A percentile compares a stretch with the other conserved stretches of the same genome.
phyloP scores from a whole-genome alignment of 2,113 vertebrate genomes.

The Eulacestoma nigropectus region DNA sequence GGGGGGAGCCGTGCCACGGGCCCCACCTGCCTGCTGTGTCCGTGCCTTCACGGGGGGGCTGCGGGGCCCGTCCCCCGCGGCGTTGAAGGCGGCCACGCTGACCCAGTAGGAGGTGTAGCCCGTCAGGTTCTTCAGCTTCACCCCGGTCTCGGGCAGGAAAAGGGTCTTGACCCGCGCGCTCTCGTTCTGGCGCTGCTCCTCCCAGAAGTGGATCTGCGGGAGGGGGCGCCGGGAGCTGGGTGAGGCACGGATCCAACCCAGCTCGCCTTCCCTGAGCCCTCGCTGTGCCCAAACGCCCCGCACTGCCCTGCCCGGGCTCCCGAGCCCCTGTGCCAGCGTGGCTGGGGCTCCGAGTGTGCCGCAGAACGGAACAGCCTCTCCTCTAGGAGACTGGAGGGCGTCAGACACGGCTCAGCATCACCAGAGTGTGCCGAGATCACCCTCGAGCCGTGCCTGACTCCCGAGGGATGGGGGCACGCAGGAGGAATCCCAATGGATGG shows the following conservation, averaged over 20 bases:
- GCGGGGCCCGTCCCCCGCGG: conserved; percentile 89
- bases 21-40: conserved; percentile 92
- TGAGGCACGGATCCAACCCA: rapidly evolving
- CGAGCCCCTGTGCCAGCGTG: rapidly evolving
- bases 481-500: background rate
- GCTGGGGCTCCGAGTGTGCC: background rate
- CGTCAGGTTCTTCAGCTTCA: conserved; percentile 93
- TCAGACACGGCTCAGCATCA: rapidly evolving
- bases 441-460: background rate
- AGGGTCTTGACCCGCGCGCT: conserved; percentile 84
- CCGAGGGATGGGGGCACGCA: background rate
- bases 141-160: conserved; percentile 86
- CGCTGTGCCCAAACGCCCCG: background rate
- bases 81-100: conserved; percentile 90
- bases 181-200: conserved; percentile 82
- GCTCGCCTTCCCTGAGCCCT: rapidly evolving
- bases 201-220: conserved; percentile 91
- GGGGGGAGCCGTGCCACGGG: background rate
- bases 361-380: rapidly evolving
- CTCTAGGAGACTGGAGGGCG: background rate
- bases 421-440: rapidly evolving
- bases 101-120: conserved; percentile 94
- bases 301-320: rapidly evolving
- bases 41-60: conserved; percentile 79
- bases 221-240: rapidly evolving